These are phyloP conservation scores for Yasuhikotakia modesta DNA, from an alignment of 2,797 vertebrate species.

Conservation along the genomic window DNA sequence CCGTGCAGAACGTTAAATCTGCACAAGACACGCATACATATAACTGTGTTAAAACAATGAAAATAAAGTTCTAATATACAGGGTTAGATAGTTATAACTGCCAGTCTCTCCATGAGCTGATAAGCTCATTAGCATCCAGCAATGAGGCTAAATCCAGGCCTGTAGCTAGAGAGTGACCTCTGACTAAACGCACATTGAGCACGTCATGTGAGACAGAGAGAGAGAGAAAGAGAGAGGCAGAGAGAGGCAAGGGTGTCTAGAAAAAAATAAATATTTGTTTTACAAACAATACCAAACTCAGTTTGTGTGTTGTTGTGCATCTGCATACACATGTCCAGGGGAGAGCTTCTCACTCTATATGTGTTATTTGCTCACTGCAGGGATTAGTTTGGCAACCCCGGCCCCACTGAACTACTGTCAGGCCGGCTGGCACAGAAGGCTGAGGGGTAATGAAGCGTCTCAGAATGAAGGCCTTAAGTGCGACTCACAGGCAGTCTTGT, in stretches of 20 bases:
- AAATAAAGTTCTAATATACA: conserved; percentile 10
- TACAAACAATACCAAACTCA: not conserved
- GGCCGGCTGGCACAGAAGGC: conserved; percentile 39
- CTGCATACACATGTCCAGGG: not conserved
- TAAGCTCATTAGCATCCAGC: conserved; percentile 51
- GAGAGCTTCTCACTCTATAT: conserved; percentile 2
- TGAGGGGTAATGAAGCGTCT: conserved; percentile 55
- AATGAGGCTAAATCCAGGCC: conserved; percentile 46
- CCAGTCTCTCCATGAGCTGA: conserved; percentile 30
- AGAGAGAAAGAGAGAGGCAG: not conserved
- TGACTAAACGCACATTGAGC: conserved; percentile 37
- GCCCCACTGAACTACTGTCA: conserved; percentile 42
- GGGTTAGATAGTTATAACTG: conserved; percentile 11
- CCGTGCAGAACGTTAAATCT: not conserved
- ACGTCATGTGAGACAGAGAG: conserved; percentile 28
- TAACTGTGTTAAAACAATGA: conserved; percentile 12
- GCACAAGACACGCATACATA: too few relatives aligned
- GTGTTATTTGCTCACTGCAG: not conserved
- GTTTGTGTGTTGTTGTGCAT: conserved; percentile 1
- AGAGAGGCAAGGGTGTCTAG: not conserved
- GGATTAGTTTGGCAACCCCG: conserved; percentile 23
- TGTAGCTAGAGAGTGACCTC: conserved; percentile 49
- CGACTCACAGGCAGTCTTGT: conserved; percentile 36
- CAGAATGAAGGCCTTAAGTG: conserved; percentile 50
- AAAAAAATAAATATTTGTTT: not conserved